A percentile compares a stretch with the other conserved stretches of the same genome.
phyloP scores from a whole-genome alignment of 2,888 invertebrate genomes.

The Bedellia somnulentella region DNA sequence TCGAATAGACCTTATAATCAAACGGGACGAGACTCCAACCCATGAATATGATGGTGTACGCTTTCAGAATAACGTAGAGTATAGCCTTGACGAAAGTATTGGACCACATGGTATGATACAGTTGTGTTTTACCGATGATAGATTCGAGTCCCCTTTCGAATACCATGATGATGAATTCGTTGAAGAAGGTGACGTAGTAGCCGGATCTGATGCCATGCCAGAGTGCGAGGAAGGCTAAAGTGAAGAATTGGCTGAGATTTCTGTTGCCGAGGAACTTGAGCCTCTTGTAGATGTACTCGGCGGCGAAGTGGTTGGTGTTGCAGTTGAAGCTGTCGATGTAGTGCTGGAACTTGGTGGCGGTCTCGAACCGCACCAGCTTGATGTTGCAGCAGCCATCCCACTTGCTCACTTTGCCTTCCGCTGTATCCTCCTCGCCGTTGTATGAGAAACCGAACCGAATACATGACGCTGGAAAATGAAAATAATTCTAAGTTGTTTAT shows the following conservation, averaged over 20 bases:
- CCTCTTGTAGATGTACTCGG: constrained; percentile 92
- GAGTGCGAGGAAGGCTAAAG: constrained; percentile 84
- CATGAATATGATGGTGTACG: constrained; percentile 80
- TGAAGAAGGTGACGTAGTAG: constrained; percentile 89
- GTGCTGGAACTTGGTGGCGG: constrained; percentile 80
- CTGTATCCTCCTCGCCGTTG: constrained; percentile 72
- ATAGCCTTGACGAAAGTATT: constrained; percentile 31
- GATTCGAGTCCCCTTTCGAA: constrained; percentile 76
- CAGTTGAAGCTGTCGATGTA: constrained; percentile 92
- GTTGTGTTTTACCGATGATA: constrained; percentile 52
- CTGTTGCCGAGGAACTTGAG: constrained; percentile 87
- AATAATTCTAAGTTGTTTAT: not conserved
- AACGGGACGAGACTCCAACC: constrained; percentile 82
- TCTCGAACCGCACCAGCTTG: constrained; percentile 78
- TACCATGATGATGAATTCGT: constrained; percentile 86
- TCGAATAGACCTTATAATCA: constrained; percentile 67
- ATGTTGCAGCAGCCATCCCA: constrained; percentile 95
- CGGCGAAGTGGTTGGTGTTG: constrained; percentile 94
- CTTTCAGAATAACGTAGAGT: constrained; percentile 63
- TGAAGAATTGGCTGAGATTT: constrained; percentile 76
- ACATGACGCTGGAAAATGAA: constrained; percentile 37
- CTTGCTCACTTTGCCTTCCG: constrained; percentile 20
- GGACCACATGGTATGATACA: constrained; percentile 43
- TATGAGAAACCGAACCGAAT: constrained; percentile 77
- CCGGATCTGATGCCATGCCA: constrained; percentile 97